These are phyloP conservation scores for Hydractinia echinata DNA, from an alignment of 30 jellyfish, hydroid and myxozoan genomes.

Conservation along the genomic window DNA sequence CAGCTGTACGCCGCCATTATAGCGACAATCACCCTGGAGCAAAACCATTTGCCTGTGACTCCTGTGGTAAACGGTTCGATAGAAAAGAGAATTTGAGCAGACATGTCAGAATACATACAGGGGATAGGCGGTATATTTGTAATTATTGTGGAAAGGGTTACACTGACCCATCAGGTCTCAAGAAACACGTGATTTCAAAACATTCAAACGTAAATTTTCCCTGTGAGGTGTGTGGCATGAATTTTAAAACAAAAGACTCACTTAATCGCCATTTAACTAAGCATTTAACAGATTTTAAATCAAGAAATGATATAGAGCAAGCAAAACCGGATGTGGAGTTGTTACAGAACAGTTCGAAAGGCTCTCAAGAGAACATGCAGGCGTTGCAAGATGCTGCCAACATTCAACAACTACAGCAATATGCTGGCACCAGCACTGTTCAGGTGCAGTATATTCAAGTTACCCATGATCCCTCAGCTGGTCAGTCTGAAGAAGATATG, in stretches of 20 bases:
- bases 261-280: constrained; percentile 15
- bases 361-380: too few relatives aligned
- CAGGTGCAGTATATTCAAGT: too few relatives aligned
- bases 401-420: too few relatives aligned
- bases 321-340: too few relatives aligned
- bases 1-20: constrained; percentile 41
- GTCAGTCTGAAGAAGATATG: too few relatives aligned
- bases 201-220: neutral
- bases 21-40: constrained; percentile 33
- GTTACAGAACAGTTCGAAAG: too few relatives aligned
- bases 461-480: too few relatives aligned
- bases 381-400: too few relatives aligned
- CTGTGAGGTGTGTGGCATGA: neutral
- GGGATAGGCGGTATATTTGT: constrained; percentile 29
- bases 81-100: constrained; percentile 36
- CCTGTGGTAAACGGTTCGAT: constrained; percentile 40
- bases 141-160: constrained; percentile 36
- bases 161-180: constrained; percentile 50
- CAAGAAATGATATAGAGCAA: too few relatives aligned
- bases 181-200: constrained; percentile 31
- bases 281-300: constrained; percentile 15
- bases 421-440: too few relatives aligned
- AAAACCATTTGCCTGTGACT: constrained; percentile 38
- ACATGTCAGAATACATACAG: constrained; percentile 40
- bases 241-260: constrained; percentile 28